Conservation (phyloP, 30 jellyfish, hydroid and myxozoan species). For the Hydra vulgaris region DNA sequence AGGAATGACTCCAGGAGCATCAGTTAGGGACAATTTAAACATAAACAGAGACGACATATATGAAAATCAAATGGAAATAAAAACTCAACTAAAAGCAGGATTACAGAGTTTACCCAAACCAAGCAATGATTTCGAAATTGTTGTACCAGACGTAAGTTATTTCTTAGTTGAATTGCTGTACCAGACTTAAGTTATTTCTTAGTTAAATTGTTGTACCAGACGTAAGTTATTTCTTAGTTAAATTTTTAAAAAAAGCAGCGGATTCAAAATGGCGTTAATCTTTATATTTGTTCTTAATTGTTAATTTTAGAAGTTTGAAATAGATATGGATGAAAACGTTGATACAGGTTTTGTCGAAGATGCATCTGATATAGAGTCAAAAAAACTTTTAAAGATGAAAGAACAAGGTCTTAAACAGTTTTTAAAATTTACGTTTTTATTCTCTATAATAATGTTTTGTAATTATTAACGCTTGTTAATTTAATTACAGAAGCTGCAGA, state of each 20-base stretch:
- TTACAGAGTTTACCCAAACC: conserved; percentile 77
- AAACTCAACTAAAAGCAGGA: conserved; percentile 53
- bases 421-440: background rate
- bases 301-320: conserved; percentile 18
- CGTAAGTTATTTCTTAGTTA: conserved; percentile 25
- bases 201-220: conserved; percentile 81
- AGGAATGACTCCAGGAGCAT: conserved; percentile 60
- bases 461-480: background rate
- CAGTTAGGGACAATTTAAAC: conserved; percentile 68
- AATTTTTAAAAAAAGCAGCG: too few relatives aligned
- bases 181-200: too few relatives aligned
- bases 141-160: conserved; percentile 61
- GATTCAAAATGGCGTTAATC: too few relatives aligned
- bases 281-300: too few relatives aligned
- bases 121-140: conserved; percentile 72
- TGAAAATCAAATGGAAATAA: conserved; percentile 32
- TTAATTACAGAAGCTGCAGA: conserved; percentile 38
- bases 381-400: conserved; percentile 29
- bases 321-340: conserved; percentile 28
- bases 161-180: too few relatives aligned
- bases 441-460: too few relatives aligned
- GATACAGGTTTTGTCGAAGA: conserved; percentile 56
- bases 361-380: conserved; percentile 78
- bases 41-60: conserved; percentile 73
- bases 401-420: conserved; percentile 63